A percentile compares a stretch with the other conserved stretches of the same genome.
Evolutionary conservation across 1,140 invertebrate species (phyloP).

Genomic region (Archegozetes longisetosus): DNA sequence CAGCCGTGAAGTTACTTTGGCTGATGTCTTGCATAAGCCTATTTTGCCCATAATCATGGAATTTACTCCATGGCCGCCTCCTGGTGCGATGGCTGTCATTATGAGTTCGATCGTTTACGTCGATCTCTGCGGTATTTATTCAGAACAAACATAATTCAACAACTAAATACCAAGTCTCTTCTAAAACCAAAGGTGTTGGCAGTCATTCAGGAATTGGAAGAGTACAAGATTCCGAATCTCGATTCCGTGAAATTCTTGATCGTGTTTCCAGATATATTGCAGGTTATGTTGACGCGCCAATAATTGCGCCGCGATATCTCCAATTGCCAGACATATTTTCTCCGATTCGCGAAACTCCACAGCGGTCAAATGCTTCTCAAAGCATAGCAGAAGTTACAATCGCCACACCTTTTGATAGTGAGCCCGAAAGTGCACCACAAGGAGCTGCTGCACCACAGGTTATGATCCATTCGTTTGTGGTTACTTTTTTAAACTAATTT

Average conservation of each 20-base stretch:
- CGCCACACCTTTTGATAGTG: neutral
- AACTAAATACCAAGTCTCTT: neutral
- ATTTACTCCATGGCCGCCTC: constrained; percentile 32
- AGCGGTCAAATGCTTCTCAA: neutral
- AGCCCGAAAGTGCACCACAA: neutral
- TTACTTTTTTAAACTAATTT: neutral
- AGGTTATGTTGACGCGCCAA: constrained; percentile 10
- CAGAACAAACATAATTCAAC: neutral
- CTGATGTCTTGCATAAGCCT: constrained; percentile 32
- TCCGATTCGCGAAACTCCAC: neutral
- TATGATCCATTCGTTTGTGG: neutral
- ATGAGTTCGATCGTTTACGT: constrained; percentile 33
- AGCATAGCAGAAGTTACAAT: neutral
- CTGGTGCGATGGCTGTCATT: constrained; percentile 32
- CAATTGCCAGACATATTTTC: constrained; percentile 6
- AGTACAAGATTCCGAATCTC: constrained; percentile 30
- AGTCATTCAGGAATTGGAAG: constrained; percentile 34
- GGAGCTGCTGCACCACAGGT: neutral
- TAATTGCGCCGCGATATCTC: constrained; percentile 13
- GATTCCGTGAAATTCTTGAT: constrained; percentile 30
- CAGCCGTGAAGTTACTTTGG: constrained; percentile 32
- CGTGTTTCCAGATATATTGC: constrained; percentile 20
- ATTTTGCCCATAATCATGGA: constrained; percentile 33
- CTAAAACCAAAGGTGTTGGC: constrained; percentile 28
- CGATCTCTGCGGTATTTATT: constrained; percentile 29